Conservation (phyloP, 1,140 invertebrate species). For the Harlomillsia oculata region DNA sequence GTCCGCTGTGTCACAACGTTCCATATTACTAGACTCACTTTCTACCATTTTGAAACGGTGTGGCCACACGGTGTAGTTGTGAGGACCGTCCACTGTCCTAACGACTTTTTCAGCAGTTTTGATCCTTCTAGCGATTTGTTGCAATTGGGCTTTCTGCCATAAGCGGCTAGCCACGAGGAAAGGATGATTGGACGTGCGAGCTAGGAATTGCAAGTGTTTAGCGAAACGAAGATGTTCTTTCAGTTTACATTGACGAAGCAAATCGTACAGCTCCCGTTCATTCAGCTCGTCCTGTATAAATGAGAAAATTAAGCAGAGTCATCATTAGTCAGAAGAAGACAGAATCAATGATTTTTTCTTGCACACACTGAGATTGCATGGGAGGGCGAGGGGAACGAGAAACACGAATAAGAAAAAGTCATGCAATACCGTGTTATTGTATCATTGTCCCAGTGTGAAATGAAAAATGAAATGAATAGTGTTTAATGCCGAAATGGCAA, state of each 20-base stretch:
- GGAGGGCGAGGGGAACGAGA: too few relatives aligned
- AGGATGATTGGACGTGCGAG: conserved; percentile 19
- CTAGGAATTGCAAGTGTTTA: conserved; percentile 21
- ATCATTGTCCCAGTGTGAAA: too few relatives aligned
- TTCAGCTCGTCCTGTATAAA: conserved; percentile 18
- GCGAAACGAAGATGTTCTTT: conserved; percentile 26
- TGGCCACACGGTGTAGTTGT: conserved; percentile 15
- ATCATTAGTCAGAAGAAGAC: background rate
- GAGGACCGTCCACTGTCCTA: background rate
- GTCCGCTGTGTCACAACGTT: background rate
- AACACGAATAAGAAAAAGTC: too few relatives aligned
- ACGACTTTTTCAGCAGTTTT: background rate
- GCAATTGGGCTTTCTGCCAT: conserved; percentile 27
- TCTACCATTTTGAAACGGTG: background rate
- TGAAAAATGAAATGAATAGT: too few relatives aligned
- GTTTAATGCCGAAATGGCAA: background rate
- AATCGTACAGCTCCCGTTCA: conserved; percentile 27
- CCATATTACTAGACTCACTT: background rate
- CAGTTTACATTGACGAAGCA: conserved; percentile 23
- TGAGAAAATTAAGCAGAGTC: background rate
- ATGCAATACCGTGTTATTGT: too few relatives aligned
- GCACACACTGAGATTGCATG: too few relatives aligned
- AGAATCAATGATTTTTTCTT: background rate
- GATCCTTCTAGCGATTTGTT: background rate
- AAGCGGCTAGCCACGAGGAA: conserved; percentile 26